These are phyloP conservation scores for Benthosema pterotum DNA, from an alignment of 2,797 vertebrate species.

Conservation along the genomic window DNA sequence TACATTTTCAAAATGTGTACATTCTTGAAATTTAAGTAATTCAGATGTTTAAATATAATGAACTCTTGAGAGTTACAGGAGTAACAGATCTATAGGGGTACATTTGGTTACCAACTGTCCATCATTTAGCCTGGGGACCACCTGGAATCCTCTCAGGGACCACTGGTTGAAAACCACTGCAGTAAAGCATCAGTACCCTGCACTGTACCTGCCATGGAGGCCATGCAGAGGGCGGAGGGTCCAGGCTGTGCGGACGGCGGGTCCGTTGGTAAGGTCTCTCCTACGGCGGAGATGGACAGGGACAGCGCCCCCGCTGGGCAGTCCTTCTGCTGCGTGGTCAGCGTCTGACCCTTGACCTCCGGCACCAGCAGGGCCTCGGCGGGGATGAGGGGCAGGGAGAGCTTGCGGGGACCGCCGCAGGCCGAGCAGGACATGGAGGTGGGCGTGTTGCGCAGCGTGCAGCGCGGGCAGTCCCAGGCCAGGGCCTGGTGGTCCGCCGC, in stretches of 20 bases:
- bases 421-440: conserved; percentile 86
- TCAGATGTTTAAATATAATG: no score
- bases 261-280: conserved; percentile 38
- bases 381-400: conserved; percentile 88
- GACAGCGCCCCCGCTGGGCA: conserved; percentile 16
- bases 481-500: not conserved
- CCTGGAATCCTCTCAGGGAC: no score
- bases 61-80: no score
- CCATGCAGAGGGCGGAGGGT: conserved; percentile 4
- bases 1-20: no score
- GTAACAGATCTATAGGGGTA: no score
- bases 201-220: not conserved
- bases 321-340: not conserved
- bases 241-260: conserved; percentile 27
- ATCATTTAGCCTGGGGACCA: no score
- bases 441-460: conserved; percentile 87
- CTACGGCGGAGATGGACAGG: conserved; percentile 30
- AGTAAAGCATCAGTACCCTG: no score
- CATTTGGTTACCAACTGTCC: no score
- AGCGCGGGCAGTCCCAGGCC: conserved; percentile 71
- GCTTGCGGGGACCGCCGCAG: conserved; percentile 87
- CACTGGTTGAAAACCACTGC: no score
- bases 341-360: conserved; percentile 70
- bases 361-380: conserved; percentile 80
- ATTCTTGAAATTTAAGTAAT: no score